phyloP scores from a whole-genome alignment of 2,797 vertebrate genomes.

The Choloepus didactylus region DNA sequence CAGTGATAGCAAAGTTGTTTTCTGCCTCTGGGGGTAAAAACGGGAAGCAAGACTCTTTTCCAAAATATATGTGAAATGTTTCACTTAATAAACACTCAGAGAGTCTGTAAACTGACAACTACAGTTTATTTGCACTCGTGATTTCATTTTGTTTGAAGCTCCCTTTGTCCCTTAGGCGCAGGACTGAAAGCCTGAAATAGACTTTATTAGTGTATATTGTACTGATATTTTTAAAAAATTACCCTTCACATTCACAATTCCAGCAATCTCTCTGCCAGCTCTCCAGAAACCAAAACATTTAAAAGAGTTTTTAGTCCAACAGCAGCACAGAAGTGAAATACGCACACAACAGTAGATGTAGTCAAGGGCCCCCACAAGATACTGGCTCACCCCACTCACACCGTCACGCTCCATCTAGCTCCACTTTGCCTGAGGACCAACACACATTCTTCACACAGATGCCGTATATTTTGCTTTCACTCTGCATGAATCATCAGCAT shows the following conservation, averaged over 20 bases:
- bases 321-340: conserved; percentile 51
- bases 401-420: conserved; percentile 28
- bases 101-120: background rate
- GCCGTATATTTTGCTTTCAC: conserved; percentile 83
- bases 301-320: conserved; percentile 43
- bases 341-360: background rate
- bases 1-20: background rate
- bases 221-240: background rate
- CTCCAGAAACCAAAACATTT: background rate
- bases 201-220: background rate
- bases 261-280: conserved; percentile 9
- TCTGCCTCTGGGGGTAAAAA: background rate
- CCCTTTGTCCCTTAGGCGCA: conserved; percentile 19
- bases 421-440: conserved; percentile 41
- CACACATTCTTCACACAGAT: conserved; percentile 76
- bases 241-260: background rate
- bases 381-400: background rate
- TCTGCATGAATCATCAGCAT: conserved; percentile 67
- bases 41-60: background rate
- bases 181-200: conserved; percentile 37
- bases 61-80: conserved; percentile 5
- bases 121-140: conserved; percentile 25
- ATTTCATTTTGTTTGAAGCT: conserved; percentile 66
- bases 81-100: background rate
- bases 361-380: background rate